Evolutionary conservation across 2,888 invertebrate species (phyloP).

Genomic region (Pharmacophagus antenor): DNA sequence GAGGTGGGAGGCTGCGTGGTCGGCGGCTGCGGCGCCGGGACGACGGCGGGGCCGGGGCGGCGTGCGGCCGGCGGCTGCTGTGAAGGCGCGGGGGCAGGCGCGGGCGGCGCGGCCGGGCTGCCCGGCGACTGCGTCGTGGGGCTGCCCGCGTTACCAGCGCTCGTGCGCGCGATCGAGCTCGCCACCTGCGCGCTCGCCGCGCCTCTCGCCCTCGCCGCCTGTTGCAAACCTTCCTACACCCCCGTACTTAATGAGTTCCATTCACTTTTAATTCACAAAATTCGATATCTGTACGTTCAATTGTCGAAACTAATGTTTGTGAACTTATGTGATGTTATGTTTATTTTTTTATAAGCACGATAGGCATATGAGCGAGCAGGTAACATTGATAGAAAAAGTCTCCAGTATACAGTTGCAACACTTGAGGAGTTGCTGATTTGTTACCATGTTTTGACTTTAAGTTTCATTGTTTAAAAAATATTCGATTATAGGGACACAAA

Average conservation of each 20-base stretch:
- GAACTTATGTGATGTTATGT: no score
- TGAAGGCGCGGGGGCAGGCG: conserved; percentile 38
- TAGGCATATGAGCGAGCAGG: no score
- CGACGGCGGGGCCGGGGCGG: conserved; percentile 68
- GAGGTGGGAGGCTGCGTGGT: conserved; percentile 63
- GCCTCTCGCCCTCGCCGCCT: conserved; percentile 80
- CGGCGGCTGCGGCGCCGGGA: conserved; percentile 70
- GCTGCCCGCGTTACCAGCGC: conserved; percentile 79
- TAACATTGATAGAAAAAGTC: no score
- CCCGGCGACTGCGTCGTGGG: conserved; percentile 61
- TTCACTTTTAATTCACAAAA: neutral
- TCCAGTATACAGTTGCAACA: no score
- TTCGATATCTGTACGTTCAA: conserved; percentile 18
- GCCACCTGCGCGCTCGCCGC: conserved; percentile 66
- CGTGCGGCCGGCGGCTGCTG: conserved; percentile 63
- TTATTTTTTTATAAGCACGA: no score
- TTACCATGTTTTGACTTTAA: no score
- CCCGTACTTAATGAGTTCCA: conserved; percentile 13
- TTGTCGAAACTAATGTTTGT: neutral
- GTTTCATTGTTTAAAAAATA: no score
- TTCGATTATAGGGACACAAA: neutral
- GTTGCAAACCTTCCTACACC: conserved; percentile 38
- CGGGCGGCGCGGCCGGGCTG: conserved; percentile 39
- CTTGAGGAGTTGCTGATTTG: no score
- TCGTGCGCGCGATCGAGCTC: conserved; percentile 83